Percentiles rank a stretch among this genome's conserved stretches.
phyloP scores from a whole-genome alignment of 2,113 vertebrate species.

The Poeciliopsis prolifica region DNA sequence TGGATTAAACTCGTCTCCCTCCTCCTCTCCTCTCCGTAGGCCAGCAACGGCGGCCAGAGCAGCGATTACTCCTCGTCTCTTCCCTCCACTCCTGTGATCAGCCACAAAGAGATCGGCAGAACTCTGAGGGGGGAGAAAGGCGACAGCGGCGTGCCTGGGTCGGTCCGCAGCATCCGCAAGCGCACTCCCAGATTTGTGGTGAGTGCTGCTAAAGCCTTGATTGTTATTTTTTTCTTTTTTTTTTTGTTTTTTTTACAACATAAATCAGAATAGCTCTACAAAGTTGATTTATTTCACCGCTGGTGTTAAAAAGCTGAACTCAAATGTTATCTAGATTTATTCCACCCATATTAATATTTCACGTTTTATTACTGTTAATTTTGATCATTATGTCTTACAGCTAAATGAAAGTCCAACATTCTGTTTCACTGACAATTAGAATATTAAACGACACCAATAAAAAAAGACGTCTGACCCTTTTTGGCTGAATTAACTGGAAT shows the following conservation, averaged over 20 bases:
- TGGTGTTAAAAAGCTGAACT: background rate
- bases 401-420: no score
- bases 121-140: slow-evolving; percentile 79
- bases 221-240: background rate
- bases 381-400: no score
- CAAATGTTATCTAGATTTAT: background rate
- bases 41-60: slow-evolving; percentile 92
- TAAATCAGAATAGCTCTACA: background rate
- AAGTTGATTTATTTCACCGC: background rate
- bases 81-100: slow-evolving; percentile 93
- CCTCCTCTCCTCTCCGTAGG: slow-evolving; percentile 73
- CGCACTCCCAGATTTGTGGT: slow-evolving; percentile 89
- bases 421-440: no score
- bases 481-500: no score
- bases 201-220: slow-evolving; percentile 15
- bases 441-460: no score
- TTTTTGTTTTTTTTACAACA: background rate
- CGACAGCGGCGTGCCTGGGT: slow-evolving; percentile 83
- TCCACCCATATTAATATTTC: no score
- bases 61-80: slow-evolving; percentile 95
- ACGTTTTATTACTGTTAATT: no score
- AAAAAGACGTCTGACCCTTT: no score
- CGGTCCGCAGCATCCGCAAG: slow-evolving; percentile 86
- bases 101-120: slow-evolving; percentile 89
- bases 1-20: background rate